phyloP scores from a whole-genome alignment of 1,140 invertebrate species.

The Ooceraea biroi region DNA sequence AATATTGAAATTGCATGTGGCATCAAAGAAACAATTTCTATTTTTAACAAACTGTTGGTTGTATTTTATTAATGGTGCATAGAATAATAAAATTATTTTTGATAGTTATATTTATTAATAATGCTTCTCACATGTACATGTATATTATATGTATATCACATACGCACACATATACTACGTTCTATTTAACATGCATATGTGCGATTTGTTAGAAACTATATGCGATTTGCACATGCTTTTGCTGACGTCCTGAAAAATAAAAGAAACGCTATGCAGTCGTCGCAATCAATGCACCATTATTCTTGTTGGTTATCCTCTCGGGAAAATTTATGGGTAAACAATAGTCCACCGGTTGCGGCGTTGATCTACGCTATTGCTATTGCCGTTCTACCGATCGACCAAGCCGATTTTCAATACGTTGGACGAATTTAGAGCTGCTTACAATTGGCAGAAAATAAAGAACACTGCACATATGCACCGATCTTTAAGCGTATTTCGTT shows the following conservation, averaged over 20 bases:
- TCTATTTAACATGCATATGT: not conserved
- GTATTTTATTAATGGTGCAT: not conserved
- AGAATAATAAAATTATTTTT: not conserved
- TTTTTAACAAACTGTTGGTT: not conserved
- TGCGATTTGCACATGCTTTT: constrained; percentile 5
- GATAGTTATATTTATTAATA: not conserved
- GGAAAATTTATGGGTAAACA: constrained; percentile 51
- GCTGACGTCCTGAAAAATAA: constrained; percentile 7
- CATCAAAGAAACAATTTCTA: constrained; percentile 1
- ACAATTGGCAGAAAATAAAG: constrained; percentile 33
- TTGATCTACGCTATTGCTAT: constrained; percentile 25
- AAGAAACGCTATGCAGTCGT: constrained; percentile 25
- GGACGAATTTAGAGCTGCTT: constrained; percentile 21
- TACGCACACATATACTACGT: not conserved
- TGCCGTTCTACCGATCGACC: constrained; percentile 19
- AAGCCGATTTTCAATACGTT: constrained; percentile 29
- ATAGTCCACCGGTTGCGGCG: constrained; percentile 24
- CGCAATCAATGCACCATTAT: constrained; percentile 49
- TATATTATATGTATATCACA: not conserved
- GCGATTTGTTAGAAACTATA: constrained; percentile 3
- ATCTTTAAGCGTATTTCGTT: constrained; percentile 46
- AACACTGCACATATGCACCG: not conserved
- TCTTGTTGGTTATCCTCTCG: constrained; percentile 40
- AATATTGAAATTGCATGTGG: not conserved
- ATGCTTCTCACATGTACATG: not conserved